These are phyloP conservation scores for Notoglanidium macrostoma DNA, from an alignment of 2,797 vertebrate species.

Conservation along the genomic window DNA sequence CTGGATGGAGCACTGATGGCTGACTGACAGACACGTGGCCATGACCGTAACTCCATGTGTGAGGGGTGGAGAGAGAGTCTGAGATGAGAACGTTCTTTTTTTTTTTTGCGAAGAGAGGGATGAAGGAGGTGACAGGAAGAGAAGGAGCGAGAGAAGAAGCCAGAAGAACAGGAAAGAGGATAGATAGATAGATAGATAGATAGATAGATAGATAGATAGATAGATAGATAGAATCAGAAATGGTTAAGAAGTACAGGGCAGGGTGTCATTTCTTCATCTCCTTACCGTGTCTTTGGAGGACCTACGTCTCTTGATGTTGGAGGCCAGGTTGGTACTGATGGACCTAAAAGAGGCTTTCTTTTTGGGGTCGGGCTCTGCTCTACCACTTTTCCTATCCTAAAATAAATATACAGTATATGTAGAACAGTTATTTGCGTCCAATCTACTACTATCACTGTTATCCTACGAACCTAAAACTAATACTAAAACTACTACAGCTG, in stretches of 20 bases:
- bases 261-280: constrained; percentile 82
- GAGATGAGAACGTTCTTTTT: constrained; percentile 54
- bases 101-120: constrained; percentile 49
- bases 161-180: constrained; percentile 58
- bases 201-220: constrained; percentile 4
- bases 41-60: constrained; percentile 62
- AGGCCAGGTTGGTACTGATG: constrained; percentile 99
- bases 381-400: constrained; percentile 99
- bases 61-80: constrained; percentile 62
- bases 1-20: constrained; percentile 64
- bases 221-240: constrained; percentile 21
- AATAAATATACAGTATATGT: constrained; percentile 87
- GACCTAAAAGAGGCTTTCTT: constrained; percentile 99
- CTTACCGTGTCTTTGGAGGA: constrained; percentile 99
- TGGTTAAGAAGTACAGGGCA: constrained; percentile 58
- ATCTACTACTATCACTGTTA: constrained; percentile 29
- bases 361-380: constrained; percentile 99
- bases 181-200: constrained; percentile 25
- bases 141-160: constrained; percentile 25
- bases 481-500: constrained; percentile 29
- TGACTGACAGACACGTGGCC: constrained; percentile 66
- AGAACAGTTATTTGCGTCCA: constrained; percentile 74
- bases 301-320: constrained; percentile 99
- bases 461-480: constrained; percentile 34
- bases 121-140: constrained; percentile 65